Evolutionary conservation across 2,797 vertebrate species (phyloP).

Genomic region (Lepus oiostolus): DNA sequence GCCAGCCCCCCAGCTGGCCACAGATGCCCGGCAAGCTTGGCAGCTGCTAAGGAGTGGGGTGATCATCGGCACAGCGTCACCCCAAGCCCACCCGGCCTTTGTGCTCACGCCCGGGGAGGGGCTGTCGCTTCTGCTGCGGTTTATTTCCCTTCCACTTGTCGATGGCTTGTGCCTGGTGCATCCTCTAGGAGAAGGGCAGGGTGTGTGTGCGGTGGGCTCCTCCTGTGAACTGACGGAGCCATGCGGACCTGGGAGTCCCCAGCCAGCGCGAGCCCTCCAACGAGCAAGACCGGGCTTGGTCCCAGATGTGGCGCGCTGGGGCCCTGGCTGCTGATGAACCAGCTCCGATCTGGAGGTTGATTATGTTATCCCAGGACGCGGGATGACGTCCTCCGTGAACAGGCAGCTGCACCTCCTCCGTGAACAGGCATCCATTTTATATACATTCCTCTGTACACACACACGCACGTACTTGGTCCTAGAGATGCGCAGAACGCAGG

Average conservation of each 20-base stretch:
- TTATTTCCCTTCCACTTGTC: conserved; percentile 53
- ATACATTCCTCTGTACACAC: background rate
- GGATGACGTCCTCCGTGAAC: background rate
- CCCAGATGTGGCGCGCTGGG: rapidly evolving
- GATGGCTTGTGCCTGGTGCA: background rate
- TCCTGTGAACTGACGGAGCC: background rate
- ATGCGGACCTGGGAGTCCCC: background rate
- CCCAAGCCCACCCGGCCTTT: too few species aligned
- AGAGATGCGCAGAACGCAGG: conserved; percentile 10
- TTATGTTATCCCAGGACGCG: background rate
- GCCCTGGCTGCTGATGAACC: conserved; percentile 10
- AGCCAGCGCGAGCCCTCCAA: background rate
- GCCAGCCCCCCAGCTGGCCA: background rate
- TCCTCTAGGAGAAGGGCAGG: background rate
- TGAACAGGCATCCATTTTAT: background rate
- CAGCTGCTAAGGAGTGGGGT: too few species aligned
- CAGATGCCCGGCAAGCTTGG: background rate
- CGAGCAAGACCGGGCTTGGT: background rate
- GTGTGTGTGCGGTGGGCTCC: background rate
- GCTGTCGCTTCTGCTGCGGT: background rate
- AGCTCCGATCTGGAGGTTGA: background rate
- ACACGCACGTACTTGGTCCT: background rate
- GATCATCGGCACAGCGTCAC: background rate
- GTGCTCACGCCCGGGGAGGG: background rate
- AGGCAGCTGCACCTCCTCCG: background rate